These are phyloP conservation scores for Balearica regulorum DNA, from an alignment of 2,797 vertebrate genomes.

Conservation along the genomic window DNA sequence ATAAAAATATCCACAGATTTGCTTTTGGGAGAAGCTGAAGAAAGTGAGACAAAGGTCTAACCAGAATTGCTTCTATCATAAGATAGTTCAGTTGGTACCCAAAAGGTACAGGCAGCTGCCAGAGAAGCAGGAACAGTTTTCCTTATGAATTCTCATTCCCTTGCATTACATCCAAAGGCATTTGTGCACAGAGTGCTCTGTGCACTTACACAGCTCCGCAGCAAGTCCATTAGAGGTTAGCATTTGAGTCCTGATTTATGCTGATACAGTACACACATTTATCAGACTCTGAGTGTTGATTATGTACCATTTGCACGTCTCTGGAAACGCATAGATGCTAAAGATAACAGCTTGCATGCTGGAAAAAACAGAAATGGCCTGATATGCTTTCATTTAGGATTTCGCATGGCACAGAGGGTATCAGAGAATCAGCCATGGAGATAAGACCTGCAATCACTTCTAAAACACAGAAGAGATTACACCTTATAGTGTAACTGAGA, in stretches of 20 bases:
- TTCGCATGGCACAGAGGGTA: background rate
- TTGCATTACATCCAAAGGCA: background rate
- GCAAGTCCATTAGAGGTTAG: conserved; percentile 23
- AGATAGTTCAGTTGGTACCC: background rate
- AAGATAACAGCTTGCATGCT: background rate
- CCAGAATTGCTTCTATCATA: background rate
- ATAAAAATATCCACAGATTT: background rate
- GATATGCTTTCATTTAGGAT: background rate
- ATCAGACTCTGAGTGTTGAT: background rate
- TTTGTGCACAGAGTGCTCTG: background rate
- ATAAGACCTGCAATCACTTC: background rate
- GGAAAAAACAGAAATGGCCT: background rate
- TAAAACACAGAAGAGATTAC: background rate
- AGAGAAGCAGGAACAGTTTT: background rate
- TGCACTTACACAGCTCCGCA: background rate
- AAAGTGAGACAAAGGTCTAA: background rate
- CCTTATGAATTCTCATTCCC: background rate
- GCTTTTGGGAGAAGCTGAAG: background rate
- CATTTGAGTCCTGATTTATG: conserved; percentile 14
- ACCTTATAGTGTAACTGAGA: background rate
- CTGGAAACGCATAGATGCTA: background rate
- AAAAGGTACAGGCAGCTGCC: background rate
- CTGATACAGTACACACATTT: background rate
- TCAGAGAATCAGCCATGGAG: background rate
- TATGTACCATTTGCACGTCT: background rate